Base-by-base conservation (phyloP, 2,113 vertebrate genomes). In the Origma solitaria region DNA sequence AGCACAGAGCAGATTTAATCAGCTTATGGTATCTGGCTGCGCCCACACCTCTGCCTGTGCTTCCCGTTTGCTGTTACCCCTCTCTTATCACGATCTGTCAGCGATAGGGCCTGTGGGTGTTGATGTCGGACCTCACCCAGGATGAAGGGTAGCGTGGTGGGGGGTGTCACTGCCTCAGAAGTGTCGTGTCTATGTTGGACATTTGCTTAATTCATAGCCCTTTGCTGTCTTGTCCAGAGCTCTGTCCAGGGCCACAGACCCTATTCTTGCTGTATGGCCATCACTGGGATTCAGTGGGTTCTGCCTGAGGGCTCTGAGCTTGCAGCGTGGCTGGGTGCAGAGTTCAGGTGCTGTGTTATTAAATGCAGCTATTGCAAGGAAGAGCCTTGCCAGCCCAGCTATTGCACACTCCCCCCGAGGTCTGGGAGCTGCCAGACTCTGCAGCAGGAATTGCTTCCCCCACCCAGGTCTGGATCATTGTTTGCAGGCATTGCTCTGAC, bases 211-310 rank as follows among this genome's bases (percentile, higher is more conserved):
- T 42, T 57, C 24, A 3, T 3, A 35, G 71, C 28, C 0, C 0
- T 28, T 30, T 70, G 38, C 56, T 28, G 27, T 45, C 30, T 40
- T 69, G 49, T 44, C n/a, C 28, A 49, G 70, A 75, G 70, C 64
- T 73, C 53, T 44, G 15, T 76, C 17, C 0, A 3, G 75, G 21
- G 15, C 45, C 11, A 2, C 23, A 33, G 73, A 15, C 42, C 28
- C 57, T 30, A 3, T 37, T 90, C 17, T 60, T 47, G 56, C 72
- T 68, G 6, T 37, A 1, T 14, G 25, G 24, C 23, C 2, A 0
- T 24, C 1, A 0, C 37, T 60, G 76, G 45, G 47, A 60, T 71
- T 21, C 0, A 0, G 2, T 1, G 3, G 7, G 16, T 70, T 44
- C 69, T 86, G 56, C 31, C 60, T 2, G 14, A 33, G 60, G 12